These are phyloP conservation scores for Monoplex corrugatus DNA, from an alignment of 2,888 invertebrate genomes.

Conservation along the genomic window DNA sequence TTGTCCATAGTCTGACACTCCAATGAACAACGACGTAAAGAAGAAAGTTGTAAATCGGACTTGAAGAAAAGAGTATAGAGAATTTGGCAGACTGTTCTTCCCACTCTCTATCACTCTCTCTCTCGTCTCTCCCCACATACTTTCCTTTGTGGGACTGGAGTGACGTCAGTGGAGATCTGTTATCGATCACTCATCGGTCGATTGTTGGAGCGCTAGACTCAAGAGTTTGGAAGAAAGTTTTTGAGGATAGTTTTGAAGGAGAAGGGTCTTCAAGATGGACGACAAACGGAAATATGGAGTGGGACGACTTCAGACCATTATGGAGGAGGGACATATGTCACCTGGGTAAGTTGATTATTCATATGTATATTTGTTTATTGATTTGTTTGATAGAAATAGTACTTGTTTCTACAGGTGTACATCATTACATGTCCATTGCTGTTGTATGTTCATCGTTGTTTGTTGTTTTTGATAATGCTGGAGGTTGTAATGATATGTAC, in stretches of 20 bases:
- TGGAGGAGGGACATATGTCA: constrained; percentile 40
- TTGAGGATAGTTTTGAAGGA: not conserved
- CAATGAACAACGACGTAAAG: not conserved
- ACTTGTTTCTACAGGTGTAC: too few relatives aligned
- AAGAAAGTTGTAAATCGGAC: not conserved
- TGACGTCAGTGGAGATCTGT: not conserved
- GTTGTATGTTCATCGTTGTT: not conserved
- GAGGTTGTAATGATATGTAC: not conserved
- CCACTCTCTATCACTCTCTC: not conserved
- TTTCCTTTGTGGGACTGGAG: not conserved
- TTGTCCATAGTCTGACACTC: too few relatives aligned
- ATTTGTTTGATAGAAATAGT: too few relatives aligned
- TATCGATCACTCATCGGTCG: not conserved
- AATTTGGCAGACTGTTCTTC: not conserved
- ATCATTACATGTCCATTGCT: too few relatives aligned
- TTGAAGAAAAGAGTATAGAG: not conserved
- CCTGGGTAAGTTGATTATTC: constrained; percentile 36
- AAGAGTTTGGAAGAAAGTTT: not conserved
- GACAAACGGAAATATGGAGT: constrained; percentile 29
- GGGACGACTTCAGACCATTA: constrained; percentile 39
- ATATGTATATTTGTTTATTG: not conserved
- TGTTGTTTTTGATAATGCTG: not conserved
- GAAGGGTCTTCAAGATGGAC: not conserved
- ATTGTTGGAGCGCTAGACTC: not conserved
- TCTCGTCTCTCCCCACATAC: not conserved